A percentile compares a stretch with the other conserved stretches of the same genome.
Evolutionary conservation across 2,113 vertebrate genomes (phyloP).

Genomic region (Hippopotamus amphibius): DNA sequence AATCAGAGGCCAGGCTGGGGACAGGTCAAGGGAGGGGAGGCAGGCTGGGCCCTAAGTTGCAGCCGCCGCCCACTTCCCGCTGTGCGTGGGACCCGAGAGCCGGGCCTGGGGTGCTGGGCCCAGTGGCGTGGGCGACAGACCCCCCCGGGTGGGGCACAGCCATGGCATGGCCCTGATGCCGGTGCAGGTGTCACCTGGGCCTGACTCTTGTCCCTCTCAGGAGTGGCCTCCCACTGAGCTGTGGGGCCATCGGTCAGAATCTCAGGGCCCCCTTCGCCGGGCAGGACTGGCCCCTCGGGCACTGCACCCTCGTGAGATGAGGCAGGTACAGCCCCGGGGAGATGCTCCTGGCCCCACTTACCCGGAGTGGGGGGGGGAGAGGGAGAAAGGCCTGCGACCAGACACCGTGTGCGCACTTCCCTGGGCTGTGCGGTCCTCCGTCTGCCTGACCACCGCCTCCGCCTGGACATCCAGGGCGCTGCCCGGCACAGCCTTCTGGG

Average conservation of each 20-base stretch:
- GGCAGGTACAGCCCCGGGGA: neutral
- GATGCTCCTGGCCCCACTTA: neutral
- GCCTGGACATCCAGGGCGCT: fast-evolving
- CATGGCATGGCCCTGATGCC: fast-evolving
- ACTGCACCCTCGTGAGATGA: neutral
- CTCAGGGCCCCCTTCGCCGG: too few relatives aligned
- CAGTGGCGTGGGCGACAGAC: fast-evolving
- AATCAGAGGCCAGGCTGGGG: too few relatives aligned
- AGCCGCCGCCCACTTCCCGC: neutral
- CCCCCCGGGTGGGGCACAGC: fast-evolving
- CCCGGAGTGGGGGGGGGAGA: neutral
- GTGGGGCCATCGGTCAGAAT: too few relatives aligned
- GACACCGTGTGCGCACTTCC: fast-evolving
- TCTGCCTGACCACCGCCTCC: neutral
- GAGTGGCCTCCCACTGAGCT: neutral
- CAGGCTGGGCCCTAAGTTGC: neutral
- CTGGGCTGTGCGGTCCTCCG: neutral
- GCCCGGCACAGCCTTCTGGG: neutral
- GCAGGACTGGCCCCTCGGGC: neutral
- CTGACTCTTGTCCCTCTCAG: neutral
- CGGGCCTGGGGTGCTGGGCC: neutral
- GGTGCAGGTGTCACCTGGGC: neutral
- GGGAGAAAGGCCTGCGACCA: neutral
- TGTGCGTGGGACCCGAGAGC: fast-evolving
- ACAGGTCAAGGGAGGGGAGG: neutral